phyloP scores from a whole-genome alignment of 1,140 invertebrate species.

The Spodoptera litura region DNA sequence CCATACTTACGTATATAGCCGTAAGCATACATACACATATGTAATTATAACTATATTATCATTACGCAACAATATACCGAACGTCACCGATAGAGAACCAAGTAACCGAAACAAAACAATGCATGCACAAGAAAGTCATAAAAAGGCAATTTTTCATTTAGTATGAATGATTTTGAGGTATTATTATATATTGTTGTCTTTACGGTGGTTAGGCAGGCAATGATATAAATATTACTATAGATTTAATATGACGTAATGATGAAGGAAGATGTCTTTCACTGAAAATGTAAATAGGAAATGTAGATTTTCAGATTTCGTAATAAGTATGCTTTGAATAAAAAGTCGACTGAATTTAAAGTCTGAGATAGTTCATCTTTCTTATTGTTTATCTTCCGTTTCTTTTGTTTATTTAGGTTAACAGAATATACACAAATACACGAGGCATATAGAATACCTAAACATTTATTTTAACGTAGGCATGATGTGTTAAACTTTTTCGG shows the following conservation, averaged over 20 bases:
- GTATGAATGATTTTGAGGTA: slow-evolving; percentile 10
- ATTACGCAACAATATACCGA: slow-evolving; percentile 16
- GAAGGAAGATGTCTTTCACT: neutral
- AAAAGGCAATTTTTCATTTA: slow-evolving; percentile 5
- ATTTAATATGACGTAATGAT: neutral
- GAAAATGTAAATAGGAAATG: neutral
- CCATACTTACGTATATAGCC: slow-evolving; percentile 13
- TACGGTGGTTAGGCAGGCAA: slow-evolving; percentile 14
- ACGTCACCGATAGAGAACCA: neutral
- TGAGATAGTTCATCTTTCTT: too few relatives aligned
- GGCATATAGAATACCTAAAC: too few relatives aligned
- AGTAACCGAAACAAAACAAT: slow-evolving; percentile 8
- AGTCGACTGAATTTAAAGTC: too few relatives aligned
- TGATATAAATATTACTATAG: neutral
- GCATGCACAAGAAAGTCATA: slow-evolving; percentile 21
- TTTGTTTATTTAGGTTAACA: too few relatives aligned
- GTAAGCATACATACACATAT: neutral
- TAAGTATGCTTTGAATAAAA: too few relatives aligned
- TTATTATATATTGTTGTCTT: slow-evolving; percentile 23
- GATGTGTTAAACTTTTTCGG: too few relatives aligned
- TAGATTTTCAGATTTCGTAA: too few relatives aligned
- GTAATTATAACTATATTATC: slow-evolving; percentile 18
- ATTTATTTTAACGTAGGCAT: too few relatives aligned
- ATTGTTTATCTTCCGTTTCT: too few relatives aligned
- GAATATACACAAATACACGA: too few relatives aligned